Base-by-base conservation (phyloP, 2,113 vertebrate species). In the Peromyscus maniculatus region DNA sequence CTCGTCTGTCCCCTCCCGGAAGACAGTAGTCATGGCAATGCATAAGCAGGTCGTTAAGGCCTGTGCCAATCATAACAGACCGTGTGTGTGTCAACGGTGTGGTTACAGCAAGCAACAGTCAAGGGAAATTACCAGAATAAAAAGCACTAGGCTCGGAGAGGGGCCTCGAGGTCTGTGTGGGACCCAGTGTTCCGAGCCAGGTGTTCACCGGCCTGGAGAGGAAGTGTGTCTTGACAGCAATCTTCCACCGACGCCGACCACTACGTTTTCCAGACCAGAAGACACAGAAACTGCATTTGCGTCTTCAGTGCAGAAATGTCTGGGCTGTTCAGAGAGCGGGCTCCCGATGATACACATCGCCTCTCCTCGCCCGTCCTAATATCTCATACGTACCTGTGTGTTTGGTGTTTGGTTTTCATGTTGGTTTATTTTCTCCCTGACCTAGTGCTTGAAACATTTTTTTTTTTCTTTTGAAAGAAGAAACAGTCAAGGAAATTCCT, bases 381-480 rank as follows among this genome's bases (percentile, higher is more conserved):
- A 62, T 52, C 67, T 87, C 83, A 57, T 39, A 19, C 19, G 26
- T 46, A 43, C n/a, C 16, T 7, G 2, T 75, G 62, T 87, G 43
- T 46, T 90, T 72, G 74, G 19, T 36, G 36, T 72, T n/a, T 92
- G 93, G 69, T 90, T 96, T 95, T 90, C 79, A 84, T 16, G 8
- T 74, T 67, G 69, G 90, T 71, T 96, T 83, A 78, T 77, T 92
- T 88, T 82, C 57, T 97, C 89, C 71, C 82, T 66, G 79, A 36
- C 12, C 49, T 91, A 75, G 5, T 72, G 31, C 74, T 87, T 94
- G 7, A 69, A 93, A 21, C 36, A 21, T 72, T 72, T 69, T 67
- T 72, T 69, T 67, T 33, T 67, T 67, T 67, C n/a, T n/a, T 69
- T 69, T 19, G 0, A 55, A 69, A 7, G 22, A 49, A 71, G 5